A percentile compares a stretch with the other conserved stretches of the same genome.
Conservation (phyloP, 2,113 vertebrate species). For the Ivindomyrus marchei region DNA sequence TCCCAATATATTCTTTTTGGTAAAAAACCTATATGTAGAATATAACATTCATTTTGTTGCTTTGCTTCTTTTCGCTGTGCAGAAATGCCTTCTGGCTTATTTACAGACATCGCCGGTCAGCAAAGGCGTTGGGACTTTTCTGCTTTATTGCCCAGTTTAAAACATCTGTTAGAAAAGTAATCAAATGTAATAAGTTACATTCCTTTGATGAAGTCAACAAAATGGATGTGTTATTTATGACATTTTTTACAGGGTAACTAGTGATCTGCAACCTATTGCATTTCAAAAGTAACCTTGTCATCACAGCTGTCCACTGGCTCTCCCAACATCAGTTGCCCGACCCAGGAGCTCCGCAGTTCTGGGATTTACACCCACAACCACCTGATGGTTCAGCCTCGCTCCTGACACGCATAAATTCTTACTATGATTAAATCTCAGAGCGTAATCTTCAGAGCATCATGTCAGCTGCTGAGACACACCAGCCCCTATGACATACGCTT, state of each 20-base stretch:
- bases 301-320: neutral
- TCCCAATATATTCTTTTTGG: neutral
- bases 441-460: neutral
- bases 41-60: neutral
- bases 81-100: neutral
- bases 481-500: neutral
- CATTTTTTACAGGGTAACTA: neutral
- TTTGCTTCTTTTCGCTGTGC: neutral
- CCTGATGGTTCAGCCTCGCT: neutral
- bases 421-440: neutral
- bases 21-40: neutral
- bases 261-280: neutral
- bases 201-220: neutral
- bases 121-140: neutral
- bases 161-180: neutral
- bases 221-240: neutral
- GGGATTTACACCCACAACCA: neutral
- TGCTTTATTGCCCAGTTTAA: neutral
- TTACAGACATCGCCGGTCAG: neutral
- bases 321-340: neutral
- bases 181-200: neutral
- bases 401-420: neutral
- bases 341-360: neutral
- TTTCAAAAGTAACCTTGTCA: neutral
- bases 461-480: neutral